Base-by-base conservation (phyloP, 2,888 invertebrate genomes). In the Philhelius pedissequus region DNA sequence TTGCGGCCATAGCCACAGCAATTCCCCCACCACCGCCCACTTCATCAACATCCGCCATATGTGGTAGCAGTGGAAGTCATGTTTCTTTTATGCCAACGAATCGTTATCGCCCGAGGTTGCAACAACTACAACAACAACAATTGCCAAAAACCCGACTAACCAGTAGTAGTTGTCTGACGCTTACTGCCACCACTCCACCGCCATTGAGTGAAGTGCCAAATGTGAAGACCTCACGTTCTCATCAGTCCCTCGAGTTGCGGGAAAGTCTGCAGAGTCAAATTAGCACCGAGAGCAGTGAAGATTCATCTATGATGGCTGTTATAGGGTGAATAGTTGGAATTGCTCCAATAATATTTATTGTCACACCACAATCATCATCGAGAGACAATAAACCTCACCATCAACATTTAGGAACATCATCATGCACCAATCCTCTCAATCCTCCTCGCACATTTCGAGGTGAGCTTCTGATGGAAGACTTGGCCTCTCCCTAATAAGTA, bases 1-100 rank as follows among this genome's bases (percentile, higher is more conserved):
- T 91, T 86, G 89, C 90, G 8, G 75, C 90, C 52, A 89, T 89
- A 4, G 89, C 91, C 22, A 89, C 88, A 75, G 88, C 88, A 7
- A 89, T 89, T 78, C 89, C 89, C 6, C 86, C 89, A 38, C 68
- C 89, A 38, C 68, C 88, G 4, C 86, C 87, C 18, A 87, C n/a
- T 52, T 75, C 80, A 1, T 70, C 80, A 13, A 40, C 69, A 25
- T 54, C 74, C 18, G 68, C 15, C 11, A 25, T 22, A 4, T 8
- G 22, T 25, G 27, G 50, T 3, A n/a, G 52, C 30, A 18, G 69
- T 68, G 50, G 69, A 32, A 71, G 89, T 81, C 90, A 89, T 79
- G 90, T 89, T 3, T 89, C 90, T 40, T 89, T 89, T 52, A 87
- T 88, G 74, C 50, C 56, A 25, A 70, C 60, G 20, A 80, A 76